phyloP scores from a whole-genome alignment of 1,140 invertebrate genomes.

The Agrilus planipennis region DNA sequence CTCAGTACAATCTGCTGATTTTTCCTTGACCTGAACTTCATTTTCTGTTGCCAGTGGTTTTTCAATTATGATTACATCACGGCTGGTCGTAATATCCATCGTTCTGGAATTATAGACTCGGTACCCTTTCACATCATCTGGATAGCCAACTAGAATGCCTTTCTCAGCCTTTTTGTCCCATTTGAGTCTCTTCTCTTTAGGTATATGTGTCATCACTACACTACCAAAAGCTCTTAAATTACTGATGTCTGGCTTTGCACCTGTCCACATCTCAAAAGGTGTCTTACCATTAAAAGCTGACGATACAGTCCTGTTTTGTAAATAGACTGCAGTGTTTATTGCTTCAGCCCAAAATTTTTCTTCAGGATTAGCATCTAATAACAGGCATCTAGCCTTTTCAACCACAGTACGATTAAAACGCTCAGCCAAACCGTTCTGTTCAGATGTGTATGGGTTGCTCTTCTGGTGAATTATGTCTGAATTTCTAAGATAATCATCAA shows the following conservation, averaged over 20 bases:
- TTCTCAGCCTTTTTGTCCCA: conserved; percentile 19
- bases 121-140: conserved; percentile 16
- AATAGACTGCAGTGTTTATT: conserved; percentile 33
- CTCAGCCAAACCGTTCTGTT: conserved; percentile 35
- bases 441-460: conserved; percentile 27
- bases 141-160: conserved; percentile 18
- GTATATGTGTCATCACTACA: conserved; percentile 23
- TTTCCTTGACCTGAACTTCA: neutral
- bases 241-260: conserved; percentile 21
- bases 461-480: conserved; percentile 20
- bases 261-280: conserved; percentile 16
- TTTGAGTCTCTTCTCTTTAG: conserved; percentile 21
- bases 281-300: conserved; percentile 9
- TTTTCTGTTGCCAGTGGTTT: conserved; percentile 15
- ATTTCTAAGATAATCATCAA: conserved; percentile 20
- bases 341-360: conserved; percentile 34
- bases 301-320: conserved; percentile 29
- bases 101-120: conserved; percentile 19
- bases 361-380: conserved; percentile 26
- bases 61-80: conserved; percentile 27
- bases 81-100: conserved; percentile 17
- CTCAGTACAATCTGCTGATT: neutral
- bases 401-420: conserved; percentile 31
- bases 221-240: conserved; percentile 26
- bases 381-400: conserved; percentile 29